Conservation (phyloP, 1,140 invertebrate species). For the Drosophila truncata region DNA sequence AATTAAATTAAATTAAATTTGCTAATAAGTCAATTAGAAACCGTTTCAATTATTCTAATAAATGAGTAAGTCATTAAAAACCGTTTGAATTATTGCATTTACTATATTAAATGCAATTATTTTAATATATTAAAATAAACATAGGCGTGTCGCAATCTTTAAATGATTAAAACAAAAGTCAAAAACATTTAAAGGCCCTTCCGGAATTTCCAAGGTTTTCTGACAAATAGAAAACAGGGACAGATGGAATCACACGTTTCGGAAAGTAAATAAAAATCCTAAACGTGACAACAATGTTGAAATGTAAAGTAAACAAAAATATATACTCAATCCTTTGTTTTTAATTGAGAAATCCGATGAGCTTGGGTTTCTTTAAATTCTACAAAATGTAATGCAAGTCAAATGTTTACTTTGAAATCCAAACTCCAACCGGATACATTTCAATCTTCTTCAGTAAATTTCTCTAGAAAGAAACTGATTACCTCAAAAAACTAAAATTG, state of each 20-base stretch:
- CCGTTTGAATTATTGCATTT: no score
- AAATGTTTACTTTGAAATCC: neutral
- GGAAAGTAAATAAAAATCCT: conserved; percentile 8
- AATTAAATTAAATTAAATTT: no score
- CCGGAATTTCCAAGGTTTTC: conserved; percentile 20
- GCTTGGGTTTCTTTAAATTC: neutral
- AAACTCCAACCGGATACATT: no score
- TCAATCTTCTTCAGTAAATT: no score
- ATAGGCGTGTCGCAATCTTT: neutral
- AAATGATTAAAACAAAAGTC: neutral
- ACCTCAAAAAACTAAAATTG: neutral
- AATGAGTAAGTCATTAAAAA: neutral
- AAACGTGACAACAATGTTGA: conserved; percentile 23
- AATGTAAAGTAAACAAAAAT: neutral
- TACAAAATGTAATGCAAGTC: neutral
- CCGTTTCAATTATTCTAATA: neutral
- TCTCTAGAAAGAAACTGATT: neutral
- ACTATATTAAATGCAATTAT: no score
- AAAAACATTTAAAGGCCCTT: neutral
- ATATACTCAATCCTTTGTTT: neutral
- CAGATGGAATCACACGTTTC: conserved; percentile 15
- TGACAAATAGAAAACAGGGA: conserved; percentile 1
- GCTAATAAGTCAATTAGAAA: neutral
- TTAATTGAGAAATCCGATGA: neutral
- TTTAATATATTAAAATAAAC: neutral